A percentile compares a stretch with the other conserved stretches of the same genome.
phyloP scores from a whole-genome alignment of 2,113 vertebrate species.

The Carettochelys insculpta region DNA sequence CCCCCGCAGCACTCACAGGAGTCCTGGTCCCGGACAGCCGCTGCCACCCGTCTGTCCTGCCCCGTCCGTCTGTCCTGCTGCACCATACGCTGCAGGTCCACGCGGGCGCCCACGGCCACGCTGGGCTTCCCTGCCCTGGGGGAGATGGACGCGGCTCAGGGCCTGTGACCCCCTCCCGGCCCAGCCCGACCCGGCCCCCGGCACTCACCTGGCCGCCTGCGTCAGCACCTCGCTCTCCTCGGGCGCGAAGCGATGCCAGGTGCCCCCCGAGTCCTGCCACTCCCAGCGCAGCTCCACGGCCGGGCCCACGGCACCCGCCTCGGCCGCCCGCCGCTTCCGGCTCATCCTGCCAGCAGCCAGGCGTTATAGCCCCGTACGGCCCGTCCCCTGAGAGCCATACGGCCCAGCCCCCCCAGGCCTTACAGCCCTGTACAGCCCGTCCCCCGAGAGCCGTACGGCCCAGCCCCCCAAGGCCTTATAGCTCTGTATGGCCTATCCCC shows the following conservation, averaged over 20 bases:
- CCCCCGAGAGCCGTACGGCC: no score
- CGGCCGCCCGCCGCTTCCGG: neutral
- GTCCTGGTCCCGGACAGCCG: constrained; percentile 21
- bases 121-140: constrained; percentile 17
- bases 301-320: neutral
- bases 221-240: neutral
- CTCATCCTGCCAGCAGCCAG: neutral
- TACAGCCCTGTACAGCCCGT: no score
- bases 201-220: constrained; percentile 36
- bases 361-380: no score
- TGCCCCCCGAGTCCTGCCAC: neutral
- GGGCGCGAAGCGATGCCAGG: constrained; percentile 18
- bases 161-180: no score
- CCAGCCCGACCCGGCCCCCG: no score
- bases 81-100: constrained; percentile 44
- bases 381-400: no score
- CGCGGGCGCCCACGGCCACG: neutral
- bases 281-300: constrained; percentile 40
- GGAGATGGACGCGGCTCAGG: neutral
- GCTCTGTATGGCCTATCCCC: no score
- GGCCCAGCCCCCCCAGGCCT: no score
- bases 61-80: constrained; percentile 13
- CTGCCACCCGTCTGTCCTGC: constrained; percentile 7
- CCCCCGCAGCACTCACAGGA: constrained; percentile 48
- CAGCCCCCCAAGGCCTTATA: no score